These are phyloP conservation scores for Melieria crassipennis DNA, from an alignment of 2,888 invertebrate genomes.

Conservation along the genomic window DNA sequence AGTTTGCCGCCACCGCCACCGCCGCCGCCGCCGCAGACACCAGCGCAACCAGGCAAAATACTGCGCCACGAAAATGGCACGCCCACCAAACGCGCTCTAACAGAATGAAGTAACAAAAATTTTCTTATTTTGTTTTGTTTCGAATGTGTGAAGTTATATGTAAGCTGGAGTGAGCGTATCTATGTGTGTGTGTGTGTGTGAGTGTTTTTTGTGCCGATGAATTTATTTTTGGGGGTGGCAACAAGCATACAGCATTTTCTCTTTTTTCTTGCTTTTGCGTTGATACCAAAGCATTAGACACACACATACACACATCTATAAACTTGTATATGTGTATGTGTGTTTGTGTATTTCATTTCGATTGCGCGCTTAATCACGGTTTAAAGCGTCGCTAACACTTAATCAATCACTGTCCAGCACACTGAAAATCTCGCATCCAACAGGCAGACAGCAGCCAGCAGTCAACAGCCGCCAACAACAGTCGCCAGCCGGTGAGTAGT, in stretches of 20 bases:
- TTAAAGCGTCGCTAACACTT: conserved; percentile 38
- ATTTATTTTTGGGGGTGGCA: too few species aligned
- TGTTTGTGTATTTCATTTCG: neutral
- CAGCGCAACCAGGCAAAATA: too few species aligned
- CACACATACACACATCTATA: neutral
- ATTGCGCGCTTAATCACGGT: conserved; percentile 38
- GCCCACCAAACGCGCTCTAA: conserved; percentile 4
- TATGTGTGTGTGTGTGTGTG: too few species aligned
- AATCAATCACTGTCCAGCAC: conserved; percentile 39
- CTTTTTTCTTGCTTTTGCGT: neutral
- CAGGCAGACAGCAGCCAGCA: conserved; percentile 4
- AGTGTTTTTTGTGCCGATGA: too few species aligned
- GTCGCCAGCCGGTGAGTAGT: neutral
- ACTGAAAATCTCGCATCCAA: neutral
- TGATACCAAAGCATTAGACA: neutral
- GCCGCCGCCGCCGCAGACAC: neutral
- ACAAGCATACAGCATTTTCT: neutral
- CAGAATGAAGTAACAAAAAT: neutral
- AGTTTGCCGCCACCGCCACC: neutral
- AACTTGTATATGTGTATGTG: neutral
- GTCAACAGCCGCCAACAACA: conserved; percentile 15
- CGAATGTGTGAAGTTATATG: neutral
- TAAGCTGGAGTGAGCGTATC: neutral
- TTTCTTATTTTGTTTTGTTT: conserved; percentile 8
- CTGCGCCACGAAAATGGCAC: conserved; percentile 6